Base-by-base conservation (phyloP, 2,888 invertebrate species). In the Galerucella pusilla region DNA sequence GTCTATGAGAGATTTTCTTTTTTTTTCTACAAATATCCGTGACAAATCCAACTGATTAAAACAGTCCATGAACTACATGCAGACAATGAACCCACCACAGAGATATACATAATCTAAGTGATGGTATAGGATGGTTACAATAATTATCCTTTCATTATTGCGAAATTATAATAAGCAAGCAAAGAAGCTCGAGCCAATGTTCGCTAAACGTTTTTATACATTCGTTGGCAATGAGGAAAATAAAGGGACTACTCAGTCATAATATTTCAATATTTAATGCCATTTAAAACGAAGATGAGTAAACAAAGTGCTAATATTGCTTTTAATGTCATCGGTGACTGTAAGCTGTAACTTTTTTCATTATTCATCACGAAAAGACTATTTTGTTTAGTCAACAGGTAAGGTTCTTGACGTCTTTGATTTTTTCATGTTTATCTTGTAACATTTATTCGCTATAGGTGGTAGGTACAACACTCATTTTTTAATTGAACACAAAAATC, bases 251-350 rank as follows among this genome's bases (percentile, higher is more conserved):
- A 28, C 20, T 45, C n/a, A 65, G 64, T 65, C 64, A 45, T 65
- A 46, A 65, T 65, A 65, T 63, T 63, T 35, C 42, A 16, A 28
- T 63, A 65, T 65, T 65, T 65, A 65, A 65, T 65, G 64, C 64
- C 64, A 65, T 65, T 65, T 65, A 42, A n/a, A 65, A 20, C 20
- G 64, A 65, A 65, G 64, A 65, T 65, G 64, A 46, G 64, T 46
- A 16, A 46, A 46, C 66, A 70, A n/a, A 46, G 64, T 16, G 45
- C 71, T 75, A 71, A 75, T 68, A 28, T 35, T 46, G 49, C 45
- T 63, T 74, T 71, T 74, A 76, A 74, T 76, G 76, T 74, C 71
- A 76, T 64, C 59, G 57, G 46, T 71, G 76, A 71, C 71, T 73
- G 52, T 59, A 65, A 74, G 71, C 49, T 69, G 74, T 71, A 76